phyloP scores from a whole-genome alignment of 2,113 vertebrate genomes.

The Haemorhous mexicanus region DNA sequence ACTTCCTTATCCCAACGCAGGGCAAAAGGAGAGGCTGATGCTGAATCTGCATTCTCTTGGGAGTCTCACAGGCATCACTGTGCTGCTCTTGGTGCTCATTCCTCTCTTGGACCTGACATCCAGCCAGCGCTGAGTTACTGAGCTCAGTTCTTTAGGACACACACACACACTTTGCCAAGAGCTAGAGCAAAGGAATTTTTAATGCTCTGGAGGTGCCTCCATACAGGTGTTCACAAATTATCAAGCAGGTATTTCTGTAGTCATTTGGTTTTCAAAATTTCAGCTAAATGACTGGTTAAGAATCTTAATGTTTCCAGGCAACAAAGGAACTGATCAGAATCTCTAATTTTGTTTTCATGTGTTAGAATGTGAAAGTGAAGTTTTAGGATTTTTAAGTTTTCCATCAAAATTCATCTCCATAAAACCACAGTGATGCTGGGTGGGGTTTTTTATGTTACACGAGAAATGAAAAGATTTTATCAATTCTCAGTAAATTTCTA shows the following conservation, averaged over 20 bases:
- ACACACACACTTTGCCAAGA: background rate
- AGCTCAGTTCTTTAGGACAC: background rate
- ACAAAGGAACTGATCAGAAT: background rate
- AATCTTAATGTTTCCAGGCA: background rate
- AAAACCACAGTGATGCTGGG: background rate
- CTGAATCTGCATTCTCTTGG: background rate
- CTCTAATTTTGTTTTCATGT: background rate
- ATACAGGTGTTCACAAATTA: background rate
- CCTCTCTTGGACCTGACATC: too few relatives aligned
- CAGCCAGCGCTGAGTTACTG: accelerated
- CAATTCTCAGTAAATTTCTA: background rate
- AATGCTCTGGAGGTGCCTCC: background rate
- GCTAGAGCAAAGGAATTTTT: background rate
- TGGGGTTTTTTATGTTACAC: background rate
- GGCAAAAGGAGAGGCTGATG: background rate
- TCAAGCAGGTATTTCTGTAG: background rate
- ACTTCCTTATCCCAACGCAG: accelerated
- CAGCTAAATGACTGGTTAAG: background rate
- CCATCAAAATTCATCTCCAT: background rate
- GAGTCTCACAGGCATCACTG: accelerated
- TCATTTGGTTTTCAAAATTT: background rate
- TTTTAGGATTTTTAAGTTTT: background rate
- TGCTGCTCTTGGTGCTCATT: background rate
- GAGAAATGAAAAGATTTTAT: background rate
- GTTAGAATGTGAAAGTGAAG: background rate